Evolutionary conservation across 2,113 vertebrate genomes (phyloP), one percentile per base, ranked within the genome.

Genomic region (Cololabis saira): DNA sequence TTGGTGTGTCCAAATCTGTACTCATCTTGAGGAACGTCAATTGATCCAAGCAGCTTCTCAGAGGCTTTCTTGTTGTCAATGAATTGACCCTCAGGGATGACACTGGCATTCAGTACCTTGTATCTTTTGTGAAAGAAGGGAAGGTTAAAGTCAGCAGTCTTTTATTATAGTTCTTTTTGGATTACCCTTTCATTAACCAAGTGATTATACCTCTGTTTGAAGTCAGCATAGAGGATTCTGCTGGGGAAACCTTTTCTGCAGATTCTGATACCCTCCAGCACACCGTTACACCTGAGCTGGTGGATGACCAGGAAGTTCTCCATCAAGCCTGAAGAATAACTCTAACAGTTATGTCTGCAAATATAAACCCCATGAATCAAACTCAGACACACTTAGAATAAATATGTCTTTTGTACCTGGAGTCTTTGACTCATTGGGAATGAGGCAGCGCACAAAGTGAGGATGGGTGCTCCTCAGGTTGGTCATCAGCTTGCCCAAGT

Each of bases 1-100:
- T 96, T 97, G 0, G 94, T 96, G 67, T 95, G 94, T 18, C 95
- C 95, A 88, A 97, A 95, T 77, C 87, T 96, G 87, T 97, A 97
- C 74, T 97, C 95, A 2, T 91, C 93, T 47, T 95, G 93, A 70
- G 96, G 95, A 27, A 96, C 92, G 67, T 95, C 94, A 8, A 96
- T 94, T 65, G 95, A 95, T 7, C 93, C 92, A 71, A 97, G 62
- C 40, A 97, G 85, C 67, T 95, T 97, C 66, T 97, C 95, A 59
- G 94, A 94, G 0, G 93, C 95, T 79, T 95, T 96, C 89, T 92
- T 97, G 90, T 94, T 96, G 67, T 96, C 95, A n/a, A 96, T 92
- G 66, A 96, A 95, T 30, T 94, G 93, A 43, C 95, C 94, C 68
- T 96, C 93, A 1, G 94, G 95, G 78, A 97, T 95, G 50, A 89